Percentiles rank a stretch among this genome's conserved stretches.
Conservation (phyloP, 2,113 vertebrate species). For the Excalfactoria chinensis region DNA sequence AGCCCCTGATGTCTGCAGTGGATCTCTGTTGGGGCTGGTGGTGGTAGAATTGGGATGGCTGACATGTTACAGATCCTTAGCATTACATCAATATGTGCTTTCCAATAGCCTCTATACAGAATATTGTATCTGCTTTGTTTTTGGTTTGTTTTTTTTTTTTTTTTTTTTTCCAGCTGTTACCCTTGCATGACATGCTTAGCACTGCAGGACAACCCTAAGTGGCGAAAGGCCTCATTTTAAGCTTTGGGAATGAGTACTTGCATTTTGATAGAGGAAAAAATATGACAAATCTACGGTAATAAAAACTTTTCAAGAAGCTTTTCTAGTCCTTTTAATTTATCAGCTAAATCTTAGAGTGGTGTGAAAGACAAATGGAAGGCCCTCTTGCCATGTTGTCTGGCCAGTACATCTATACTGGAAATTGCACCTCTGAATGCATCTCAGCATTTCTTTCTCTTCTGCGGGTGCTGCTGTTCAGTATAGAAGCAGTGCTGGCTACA, state of each 20-base stretch:
- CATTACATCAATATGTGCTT: background rate
- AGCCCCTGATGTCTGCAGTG: background rate
- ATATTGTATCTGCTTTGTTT: background rate
- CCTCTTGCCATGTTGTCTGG: background rate
- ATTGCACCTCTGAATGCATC: background rate
- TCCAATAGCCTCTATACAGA: background rate
- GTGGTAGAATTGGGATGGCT: background rate
- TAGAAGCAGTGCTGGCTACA: background rate
- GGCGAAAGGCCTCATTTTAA: background rate
- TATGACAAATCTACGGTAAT: background rate
- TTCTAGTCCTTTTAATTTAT: background rate
- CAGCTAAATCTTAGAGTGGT: background rate
- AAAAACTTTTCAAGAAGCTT: background rate
- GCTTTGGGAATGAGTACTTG: background rate
- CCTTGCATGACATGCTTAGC: background rate
- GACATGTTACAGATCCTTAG: background rate
- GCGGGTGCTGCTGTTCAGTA: conserved; percentile 17
- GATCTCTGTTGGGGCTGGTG: background rate
- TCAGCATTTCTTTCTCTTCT: background rate
- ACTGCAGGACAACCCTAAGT: background rate
- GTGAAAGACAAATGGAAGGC: background rate
- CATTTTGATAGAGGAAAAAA: background rate
- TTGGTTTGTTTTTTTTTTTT: too few relatives aligned
- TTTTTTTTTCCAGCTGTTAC: background rate
- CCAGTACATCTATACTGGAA: background rate